Evolutionary conservation across 2,113 vertebrate genomes (phyloP), one percentile per base, ranked within the genome.

Genomic region (Morone chrysops): DNA sequence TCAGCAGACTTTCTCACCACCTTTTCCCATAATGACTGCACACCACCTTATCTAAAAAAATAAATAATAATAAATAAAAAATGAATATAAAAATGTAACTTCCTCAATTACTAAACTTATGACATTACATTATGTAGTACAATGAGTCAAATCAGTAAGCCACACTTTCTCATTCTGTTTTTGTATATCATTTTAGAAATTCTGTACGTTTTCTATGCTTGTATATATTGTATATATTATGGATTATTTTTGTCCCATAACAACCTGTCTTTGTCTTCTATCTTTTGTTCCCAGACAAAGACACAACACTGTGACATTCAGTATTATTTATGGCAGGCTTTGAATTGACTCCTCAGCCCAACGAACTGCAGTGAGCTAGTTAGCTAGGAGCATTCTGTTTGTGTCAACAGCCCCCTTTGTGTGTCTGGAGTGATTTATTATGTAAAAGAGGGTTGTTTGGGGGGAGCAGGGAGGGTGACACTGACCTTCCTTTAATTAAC

Each of bases 401-500:
- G 95, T 95, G 96, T 94, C 94, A 95, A 89, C 92, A 94, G 90
- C 91, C 81, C 91, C 96, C 95, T 97, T 96, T 97, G 96, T 96
- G 92, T 72, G 38, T 86, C 93, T 94, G 92, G 83, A 94, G 96
- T 98, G 97, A 99, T 99, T 97, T 97, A 97, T 99, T 98, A 98
- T 97, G 97, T 97, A 97, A 98, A 99, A 97, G 95, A 96, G 96
- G 93, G 95, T 92, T 95, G 96, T 96, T 84, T 60, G 78, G 82
- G 75, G 81, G 81, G 56, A 81, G 88, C 68, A 59, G 86, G 96
- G 89, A 96, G 97, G 96, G 96, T 98, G 97, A 97, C 96, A 97
- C 96, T 97, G 98, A 99, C 98, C 97, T 99, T 98, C 97, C 95
- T 97, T 98, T 99, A 99, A 99, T 99, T 99, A 99, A 97, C 96